Conservation (phyloP, 37 sponge, comb jelly and placozoan species). For the Oopsacas minuta region DNA sequence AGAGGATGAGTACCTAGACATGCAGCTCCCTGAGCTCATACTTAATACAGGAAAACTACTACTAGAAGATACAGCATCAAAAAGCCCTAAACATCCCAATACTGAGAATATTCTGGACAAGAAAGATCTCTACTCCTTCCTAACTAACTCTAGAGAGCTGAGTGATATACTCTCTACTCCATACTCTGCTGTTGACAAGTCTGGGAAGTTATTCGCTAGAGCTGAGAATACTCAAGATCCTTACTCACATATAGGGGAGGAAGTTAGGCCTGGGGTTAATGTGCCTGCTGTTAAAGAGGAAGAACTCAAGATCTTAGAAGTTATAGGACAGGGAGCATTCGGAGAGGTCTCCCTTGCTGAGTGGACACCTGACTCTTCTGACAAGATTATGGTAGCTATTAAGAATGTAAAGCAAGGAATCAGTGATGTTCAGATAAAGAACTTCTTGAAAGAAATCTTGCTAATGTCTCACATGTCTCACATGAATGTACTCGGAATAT, state of each 20-base stretch:
- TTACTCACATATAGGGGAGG: neutral
- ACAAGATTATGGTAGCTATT: neutral
- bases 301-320: neutral
- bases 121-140: constrained; percentile 14
- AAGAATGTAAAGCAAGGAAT: neutral
- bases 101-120: neutral
- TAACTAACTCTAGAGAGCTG: neutral
- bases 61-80: neutral
- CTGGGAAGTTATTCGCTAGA: neutral
- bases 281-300: constrained; percentile 4
- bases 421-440: constrained; percentile 1
- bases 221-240: neutral
- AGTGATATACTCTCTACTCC: neutral
- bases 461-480: neutral
- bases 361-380: neutral
- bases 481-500: neutral
- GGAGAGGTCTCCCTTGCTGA: neutral
- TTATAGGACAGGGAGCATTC: neutral
- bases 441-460: neutral
- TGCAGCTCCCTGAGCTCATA: neutral
- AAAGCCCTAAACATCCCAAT: neutral
- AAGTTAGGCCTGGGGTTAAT: constrained; percentile 5
- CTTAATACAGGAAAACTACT: neutral
- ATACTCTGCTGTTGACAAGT: neutral
- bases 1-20: neutral